Evolutionary conservation across 2,113 vertebrate genomes (phyloP), one percentile per base, ranked within the genome.

Genomic region (Crypturellus undulatus): DNA sequence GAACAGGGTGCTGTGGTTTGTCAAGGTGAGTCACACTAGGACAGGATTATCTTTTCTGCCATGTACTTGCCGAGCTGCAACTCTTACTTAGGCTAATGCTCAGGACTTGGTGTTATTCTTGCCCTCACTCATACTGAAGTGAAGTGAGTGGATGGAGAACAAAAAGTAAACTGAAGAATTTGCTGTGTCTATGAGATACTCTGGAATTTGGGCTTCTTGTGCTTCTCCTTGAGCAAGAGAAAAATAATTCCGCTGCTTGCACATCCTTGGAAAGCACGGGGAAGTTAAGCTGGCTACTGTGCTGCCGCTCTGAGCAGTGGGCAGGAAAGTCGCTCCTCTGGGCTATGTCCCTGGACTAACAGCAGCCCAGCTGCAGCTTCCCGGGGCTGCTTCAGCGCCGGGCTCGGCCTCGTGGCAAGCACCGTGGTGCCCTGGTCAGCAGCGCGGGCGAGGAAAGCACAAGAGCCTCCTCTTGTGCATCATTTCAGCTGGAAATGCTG

Each of bases 31-130:
- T 0, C 0, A 36, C 1, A 1, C 67, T 82, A 65, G 62, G 81
- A 70, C 10, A n/a, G 47, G 52, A 79, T 95, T 95, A 36, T 59
- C 59, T 92, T 96, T 89, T 76, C 67, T 93, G 78, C 76, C 68
- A 70, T 77, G 85, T 78, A 73, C 56, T 83, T 91, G 12, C 49
- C 30, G 43, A 76, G 36, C 69, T 84, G 58, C 54, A 87, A 43
- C 34, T 84, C 43, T 67, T 34, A 9, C 24, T 79, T 87, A 6
- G n/a, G 38, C 32, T 71, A 49, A 14, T 0, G 4, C 21, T 64
- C 22, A 65, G 70, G 2, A 3, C 25, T 79, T 69, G 38, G 13
- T 84, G 58, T 56, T 2, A 1, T 68, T 68, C 67, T 51, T 13
- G 43, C 3, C 19, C 2, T 16, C 6, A 28, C 1, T 19, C 5